Percentiles rank a stretch among this genome's conserved stretches.
phyloP scores from a whole-genome alignment of 2,113 vertebrate genomes.

The Fregata magnificens region DNA sequence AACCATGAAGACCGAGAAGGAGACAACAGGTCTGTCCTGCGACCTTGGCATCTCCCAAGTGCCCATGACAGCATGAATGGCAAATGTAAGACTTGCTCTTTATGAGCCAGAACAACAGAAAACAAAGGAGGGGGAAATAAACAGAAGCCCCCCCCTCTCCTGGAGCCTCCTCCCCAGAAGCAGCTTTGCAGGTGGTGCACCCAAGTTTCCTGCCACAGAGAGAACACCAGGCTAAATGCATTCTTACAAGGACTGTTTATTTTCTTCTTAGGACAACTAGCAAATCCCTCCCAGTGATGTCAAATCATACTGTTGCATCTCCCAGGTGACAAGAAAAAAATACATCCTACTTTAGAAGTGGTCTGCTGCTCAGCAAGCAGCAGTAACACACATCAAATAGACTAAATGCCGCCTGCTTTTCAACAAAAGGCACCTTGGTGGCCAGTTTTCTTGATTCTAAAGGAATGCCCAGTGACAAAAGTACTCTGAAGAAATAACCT shows the following conservation, averaged over 20 bases:
- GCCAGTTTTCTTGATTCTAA: neutral
- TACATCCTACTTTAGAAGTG: neutral
- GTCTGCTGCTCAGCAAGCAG: neutral
- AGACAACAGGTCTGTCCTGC: neutral
- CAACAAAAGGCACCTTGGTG: neutral
- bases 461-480: neutral
- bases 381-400: neutral
- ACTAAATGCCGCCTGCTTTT: neutral
- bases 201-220: neutral
- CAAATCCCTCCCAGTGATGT: neutral
- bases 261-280: neutral
- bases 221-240: neutral
- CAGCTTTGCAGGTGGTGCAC: neutral
- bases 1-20: neutral
- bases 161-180: neutral
- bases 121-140: neutral
- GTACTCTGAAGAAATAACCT: accelerated
- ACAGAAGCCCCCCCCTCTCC: accelerated
- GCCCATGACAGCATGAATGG: accelerated
- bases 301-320: neutral
- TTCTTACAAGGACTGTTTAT: neutral
- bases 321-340: neutral
- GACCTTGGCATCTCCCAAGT: neutral
- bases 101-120: neutral
- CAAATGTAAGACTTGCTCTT: neutral